Evolutionary conservation across 2,888 invertebrate genomes (phyloP).

Genomic region (Mimas tiliae): DNA sequence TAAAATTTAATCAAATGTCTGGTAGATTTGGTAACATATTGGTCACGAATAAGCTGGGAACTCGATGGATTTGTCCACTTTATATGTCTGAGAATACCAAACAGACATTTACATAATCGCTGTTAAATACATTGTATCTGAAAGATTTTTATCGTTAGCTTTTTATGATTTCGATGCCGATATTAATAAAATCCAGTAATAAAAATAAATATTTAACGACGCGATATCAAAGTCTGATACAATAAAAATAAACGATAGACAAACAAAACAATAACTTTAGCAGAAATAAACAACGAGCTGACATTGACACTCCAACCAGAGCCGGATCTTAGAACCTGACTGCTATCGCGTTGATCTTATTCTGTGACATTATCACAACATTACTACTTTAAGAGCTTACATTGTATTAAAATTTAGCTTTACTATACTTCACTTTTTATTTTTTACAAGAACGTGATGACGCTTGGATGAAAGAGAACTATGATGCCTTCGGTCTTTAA

Average conservation of each 20-base stretch:
- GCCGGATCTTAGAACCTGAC: constrained; percentile 69
- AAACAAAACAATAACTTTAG: constrained; percentile 24
- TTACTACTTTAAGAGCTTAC: constrained; percentile 11
- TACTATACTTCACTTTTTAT: not conserved
- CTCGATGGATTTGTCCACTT: not conserved
- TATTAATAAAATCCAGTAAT: not conserved
- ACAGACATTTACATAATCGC: not conserved
- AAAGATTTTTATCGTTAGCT: not conserved
- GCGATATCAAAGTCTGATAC: not conserved
- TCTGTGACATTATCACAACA: constrained; percentile 33
- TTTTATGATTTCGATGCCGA: not conserved
- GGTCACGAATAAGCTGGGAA: no score
- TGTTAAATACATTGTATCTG: not conserved
- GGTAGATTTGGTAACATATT: no score
- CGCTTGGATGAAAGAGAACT: no score
- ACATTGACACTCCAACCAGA: constrained; percentile 74
- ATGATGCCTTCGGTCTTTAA: no score
- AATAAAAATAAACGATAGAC: not conserved
- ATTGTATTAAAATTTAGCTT: not conserved
- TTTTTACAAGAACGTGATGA: no score
- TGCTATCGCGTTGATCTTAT: constrained; percentile 48
- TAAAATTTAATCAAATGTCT: no score
- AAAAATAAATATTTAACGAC: constrained; percentile 1
- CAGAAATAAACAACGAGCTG: constrained; percentile 46
- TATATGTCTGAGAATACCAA: not conserved